Percentiles rank a stretch among this genome's conserved stretches.
These are phyloP conservation scores for Catocala fraxini DNA, from an alignment of 2,888 invertebrate species.

Conservation along the genomic window DNA sequence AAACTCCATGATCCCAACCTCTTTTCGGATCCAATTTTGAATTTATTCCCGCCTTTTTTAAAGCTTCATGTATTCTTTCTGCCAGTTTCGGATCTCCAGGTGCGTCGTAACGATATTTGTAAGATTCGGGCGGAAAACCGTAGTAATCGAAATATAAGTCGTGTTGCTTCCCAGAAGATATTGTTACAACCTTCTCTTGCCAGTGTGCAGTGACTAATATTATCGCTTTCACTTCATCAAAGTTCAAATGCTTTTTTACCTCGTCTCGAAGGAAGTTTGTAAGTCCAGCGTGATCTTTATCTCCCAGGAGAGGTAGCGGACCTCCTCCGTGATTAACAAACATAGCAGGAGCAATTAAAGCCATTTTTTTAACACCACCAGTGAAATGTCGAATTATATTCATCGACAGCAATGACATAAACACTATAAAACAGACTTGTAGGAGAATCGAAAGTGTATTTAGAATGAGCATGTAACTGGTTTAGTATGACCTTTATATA, in stretches of 20 bases:
- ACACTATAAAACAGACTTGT: slow-evolving; percentile 77
- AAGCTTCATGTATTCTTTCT: slow-evolving; percentile 63
- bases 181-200: slow-evolving; percentile 76
- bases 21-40: slow-evolving; percentile 74
- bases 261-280: slow-evolving; percentile 76
- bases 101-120: slow-evolving; percentile 78
- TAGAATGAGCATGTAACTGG: slow-evolving; percentile 75
- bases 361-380: slow-evolving; percentile 70
- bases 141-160: slow-evolving; percentile 82
- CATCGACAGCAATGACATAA: slow-evolving; percentile 80
- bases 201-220: slow-evolving; percentile 82
- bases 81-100: slow-evolving; percentile 77
- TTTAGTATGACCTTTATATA: slow-evolving; percentile 40
- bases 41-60: slow-evolving; percentile 71
- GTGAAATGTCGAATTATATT: slow-evolving; percentile 77
- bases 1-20: slow-evolving; percentile 85
- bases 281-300: slow-evolving; percentile 74
- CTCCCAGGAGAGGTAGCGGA: slow-evolving; percentile 77
- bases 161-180: slow-evolving; percentile 79
- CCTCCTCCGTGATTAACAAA: slow-evolving; percentile 84
- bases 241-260: slow-evolving; percentile 73
- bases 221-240: slow-evolving; percentile 76
- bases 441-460: slow-evolving; percentile 77
- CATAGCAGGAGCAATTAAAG: slow-evolving; percentile 75
- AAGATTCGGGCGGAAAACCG: slow-evolving; percentile 81